These are phyloP conservation scores for Kryptopterus vitreolus DNA, from an alignment of 2,797 vertebrate genomes.

Conservation along the genomic window DNA sequence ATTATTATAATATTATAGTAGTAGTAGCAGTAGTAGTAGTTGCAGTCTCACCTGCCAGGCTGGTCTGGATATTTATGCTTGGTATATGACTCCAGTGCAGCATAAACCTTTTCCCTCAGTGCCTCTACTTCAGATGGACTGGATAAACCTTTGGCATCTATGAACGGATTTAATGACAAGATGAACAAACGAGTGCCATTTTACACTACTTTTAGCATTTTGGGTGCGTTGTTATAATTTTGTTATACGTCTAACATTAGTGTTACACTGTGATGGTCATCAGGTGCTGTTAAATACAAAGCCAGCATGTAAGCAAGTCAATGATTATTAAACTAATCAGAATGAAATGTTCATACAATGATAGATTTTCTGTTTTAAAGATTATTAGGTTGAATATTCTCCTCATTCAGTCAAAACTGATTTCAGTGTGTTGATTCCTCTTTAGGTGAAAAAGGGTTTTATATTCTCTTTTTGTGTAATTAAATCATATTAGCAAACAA, in stretches of 20 bases:
- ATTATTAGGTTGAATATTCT: background rate
- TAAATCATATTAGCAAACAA: background rate
- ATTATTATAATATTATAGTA: background rate
- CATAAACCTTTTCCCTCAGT: constrained; percentile 92
- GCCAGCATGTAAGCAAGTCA: background rate
- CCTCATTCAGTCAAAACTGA: background rate
- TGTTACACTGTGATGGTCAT: background rate
- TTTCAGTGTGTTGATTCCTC: background rate
- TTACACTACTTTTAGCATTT: background rate
- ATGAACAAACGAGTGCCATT: background rate
- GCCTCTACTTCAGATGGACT: constrained; percentile 89
- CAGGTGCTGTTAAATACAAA: background rate
- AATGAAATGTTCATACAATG: background rate
- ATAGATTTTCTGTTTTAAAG: background rate
- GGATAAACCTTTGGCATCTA: constrained; percentile 86
- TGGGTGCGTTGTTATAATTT: background rate
- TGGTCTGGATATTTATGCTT: constrained; percentile 96
- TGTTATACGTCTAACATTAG: background rate
- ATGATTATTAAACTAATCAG: background rate
- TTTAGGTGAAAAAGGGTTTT: background rate
- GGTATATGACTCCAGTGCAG: constrained; percentile 92
- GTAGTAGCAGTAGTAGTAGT: background rate
- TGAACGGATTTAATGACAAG: background rate
- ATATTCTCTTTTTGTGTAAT: too few relatives aligned
- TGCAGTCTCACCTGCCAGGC: constrained; percentile 82